Base-by-base conservation (phyloP, 1,140 invertebrate species). In the Neodiprion fabricii region DNA sequence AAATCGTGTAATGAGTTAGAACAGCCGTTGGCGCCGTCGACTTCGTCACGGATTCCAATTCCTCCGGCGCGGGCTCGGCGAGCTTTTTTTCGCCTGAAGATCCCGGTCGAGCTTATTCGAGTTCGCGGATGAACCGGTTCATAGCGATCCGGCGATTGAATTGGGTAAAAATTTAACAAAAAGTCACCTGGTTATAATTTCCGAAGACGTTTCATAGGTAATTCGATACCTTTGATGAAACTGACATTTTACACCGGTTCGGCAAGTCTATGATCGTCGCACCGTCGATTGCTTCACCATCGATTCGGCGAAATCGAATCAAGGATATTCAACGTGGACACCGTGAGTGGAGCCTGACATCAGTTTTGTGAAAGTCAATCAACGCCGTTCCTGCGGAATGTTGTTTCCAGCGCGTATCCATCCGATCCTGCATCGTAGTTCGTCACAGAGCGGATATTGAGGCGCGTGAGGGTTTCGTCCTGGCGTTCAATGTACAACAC, bases 1-100 rank as follows among this genome's bases (percentile, higher is more conserved):
- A 84, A 87, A 86, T 87, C 84, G 83, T 79, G 81, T 87, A 87
- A 87, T 86, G 84, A 86, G 85, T 85, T 83, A 74, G 80, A 82
- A 78, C 73, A 79, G 75, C 72, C 76, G 4, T 78, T 81, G 85
- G 85, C 85, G 85, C 85, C 85, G 82, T 76, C 74, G 78, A 78
- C 82, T 83, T 84, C 82, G 85, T 85, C 83, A 81, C 81, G 84
- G 81, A 77, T 79, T 83, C 53, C 79, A 80, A 81, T 82, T 83
- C 76, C 72, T 81, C 79, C 75, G 82, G 75, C 73, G 79, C 76
- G 71, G 79, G 76, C 71, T 78, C 79, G 80, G 82, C 81, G 78
- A 80, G 77, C 79, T 77, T 74, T 47, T 71, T 68, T 23, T 73
- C 23, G 14, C 72, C 73, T 74, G 40, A 11, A 1, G 23, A 69